Base-by-base conservation (phyloP, 2,113 vertebrate species). In the Phylloscopus whistleri region DNA sequence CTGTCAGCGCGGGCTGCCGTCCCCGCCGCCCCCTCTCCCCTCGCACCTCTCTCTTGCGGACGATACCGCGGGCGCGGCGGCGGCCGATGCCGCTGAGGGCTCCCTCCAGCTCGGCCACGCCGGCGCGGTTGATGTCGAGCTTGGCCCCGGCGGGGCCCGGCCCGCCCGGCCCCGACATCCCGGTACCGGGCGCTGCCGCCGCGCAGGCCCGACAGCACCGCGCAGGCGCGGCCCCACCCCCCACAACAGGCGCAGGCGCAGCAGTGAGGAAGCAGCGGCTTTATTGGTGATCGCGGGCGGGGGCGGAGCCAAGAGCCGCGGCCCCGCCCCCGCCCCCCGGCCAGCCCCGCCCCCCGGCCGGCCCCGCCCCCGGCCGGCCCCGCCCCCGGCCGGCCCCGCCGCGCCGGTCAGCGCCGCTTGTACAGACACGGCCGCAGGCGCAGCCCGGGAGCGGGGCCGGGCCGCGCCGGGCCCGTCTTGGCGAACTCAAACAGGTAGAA, bases 401-500 rank as follows among this genome's bases (percentile, higher is more conserved):
- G 53, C 31, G 8, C 33, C 48, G 22, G 39, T 98, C 98, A 99
- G 89, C 99, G 98, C 81, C 98, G 99, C 66, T 87, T 44, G 43
- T 39, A 48, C 13, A 16, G 68, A 15, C 90, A 89, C 13, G 70
- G 64, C 27, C 17, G 63, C 39, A 84, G 37, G 19, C 55, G 23
- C 35, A 55, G 7, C 2, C 97, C 97, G 13, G 91, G 91, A 26
- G 97, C 62, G 96, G 97, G 2, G 73, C 35, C 43, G 5, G 96
- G 91, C 39, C 92, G 18, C 92, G 93, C 35, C 97, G 91, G 3
- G 95, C 92, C 96, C 3, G 85, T 97, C 97, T 99, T 99, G 75
- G 97, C 17, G 84, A 99, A 98, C 70, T 99, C 99, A 95, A 99
- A 98, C 9, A 98, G 89, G 97, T 97, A 98, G 97, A 99, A 99